phyloP scores from a whole-genome alignment of 2,113 vertebrate species.

The Pelmatolapia mariae region DNA sequence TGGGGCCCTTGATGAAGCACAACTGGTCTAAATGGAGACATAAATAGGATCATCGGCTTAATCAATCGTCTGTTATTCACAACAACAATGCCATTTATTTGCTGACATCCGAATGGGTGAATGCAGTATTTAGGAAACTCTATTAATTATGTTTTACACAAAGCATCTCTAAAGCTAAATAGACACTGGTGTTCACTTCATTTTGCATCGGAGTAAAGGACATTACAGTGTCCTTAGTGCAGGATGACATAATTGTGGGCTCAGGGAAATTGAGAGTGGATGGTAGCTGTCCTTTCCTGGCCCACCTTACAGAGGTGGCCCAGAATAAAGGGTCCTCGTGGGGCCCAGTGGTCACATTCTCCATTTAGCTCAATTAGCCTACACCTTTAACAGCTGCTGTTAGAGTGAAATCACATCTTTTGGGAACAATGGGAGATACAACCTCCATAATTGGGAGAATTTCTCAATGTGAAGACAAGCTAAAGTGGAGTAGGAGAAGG shows the following conservation, averaged over 20 bases:
- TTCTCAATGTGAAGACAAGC: background rate
- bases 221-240: background rate
- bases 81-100: background rate
- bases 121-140: background rate
- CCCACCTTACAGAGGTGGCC: conserved; percentile 42
- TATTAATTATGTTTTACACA: background rate
- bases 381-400: conserved; percentile 2
- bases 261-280: conserved; percentile 11
- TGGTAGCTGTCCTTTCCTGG: conserved; percentile 11
- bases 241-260: background rate
- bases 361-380: conserved; percentile 49
- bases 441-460: conserved; percentile 3
- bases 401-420: background rate
- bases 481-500: background rate
- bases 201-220: background rate
- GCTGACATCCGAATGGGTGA: background rate
- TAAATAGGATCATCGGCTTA: conserved; percentile 29
- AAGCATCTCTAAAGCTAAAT: background rate
- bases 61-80: conserved; percentile 11
- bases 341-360: background rate
- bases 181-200: background rate
- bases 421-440: background rate
- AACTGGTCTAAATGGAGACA: conserved; percentile 19
- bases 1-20: background rate
- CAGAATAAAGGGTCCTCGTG: conserved; percentile 22